Conservation (phyloP, 2,888 invertebrate genomes). For the Nebria salina region DNA sequence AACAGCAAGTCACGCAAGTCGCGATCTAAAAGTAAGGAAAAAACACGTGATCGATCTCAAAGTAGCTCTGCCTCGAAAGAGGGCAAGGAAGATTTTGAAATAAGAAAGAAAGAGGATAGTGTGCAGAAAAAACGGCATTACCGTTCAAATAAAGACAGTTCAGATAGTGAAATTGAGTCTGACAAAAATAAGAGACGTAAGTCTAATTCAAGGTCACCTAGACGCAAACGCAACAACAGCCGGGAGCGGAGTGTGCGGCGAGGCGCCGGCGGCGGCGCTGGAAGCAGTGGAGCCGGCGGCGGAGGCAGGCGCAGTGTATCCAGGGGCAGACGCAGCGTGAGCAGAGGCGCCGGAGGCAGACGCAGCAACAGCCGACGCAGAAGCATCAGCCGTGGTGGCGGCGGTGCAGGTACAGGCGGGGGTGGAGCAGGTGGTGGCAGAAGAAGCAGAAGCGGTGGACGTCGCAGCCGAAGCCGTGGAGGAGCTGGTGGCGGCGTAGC, state of each 20-base stretch:
- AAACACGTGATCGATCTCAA: conserved; percentile 53
- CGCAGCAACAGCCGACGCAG: conserved; percentile 57
- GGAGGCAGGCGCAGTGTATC: conserved; percentile 53
- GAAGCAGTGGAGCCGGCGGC: conserved; percentile 57
- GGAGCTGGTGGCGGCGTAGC: conserved; percentile 54
- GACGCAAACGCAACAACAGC: conserved; percentile 60
- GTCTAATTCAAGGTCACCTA: conserved; percentile 52
- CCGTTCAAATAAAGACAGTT: conserved; percentile 85
- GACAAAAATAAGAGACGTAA: conserved; percentile 51
- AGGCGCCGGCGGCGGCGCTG: conserved; percentile 49
- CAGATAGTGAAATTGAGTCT: conserved; percentile 69
- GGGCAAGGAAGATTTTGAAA: conserved; percentile 70
- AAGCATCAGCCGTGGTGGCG: conserved; percentile 57
- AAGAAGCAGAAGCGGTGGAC: conserved; percentile 54
- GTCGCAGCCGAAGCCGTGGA: conserved; percentile 56
- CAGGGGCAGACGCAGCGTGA: conserved; percentile 49
- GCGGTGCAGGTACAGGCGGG: conserved; percentile 55
- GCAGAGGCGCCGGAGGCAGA: conserved; percentile 51
- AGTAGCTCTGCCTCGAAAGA: conserved; percentile 54
- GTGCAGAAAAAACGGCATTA: conserved; percentile 90
- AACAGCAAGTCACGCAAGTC: conserved; percentile 55
- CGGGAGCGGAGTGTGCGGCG: conserved; percentile 54
- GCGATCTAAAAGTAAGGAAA: conserved; percentile 51
- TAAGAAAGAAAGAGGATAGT: conserved; percentile 80
- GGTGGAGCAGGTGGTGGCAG: conserved; percentile 51